phyloP scores from a whole-genome alignment of 2,888 invertebrate species.

The Orthosia gothica region DNA sequence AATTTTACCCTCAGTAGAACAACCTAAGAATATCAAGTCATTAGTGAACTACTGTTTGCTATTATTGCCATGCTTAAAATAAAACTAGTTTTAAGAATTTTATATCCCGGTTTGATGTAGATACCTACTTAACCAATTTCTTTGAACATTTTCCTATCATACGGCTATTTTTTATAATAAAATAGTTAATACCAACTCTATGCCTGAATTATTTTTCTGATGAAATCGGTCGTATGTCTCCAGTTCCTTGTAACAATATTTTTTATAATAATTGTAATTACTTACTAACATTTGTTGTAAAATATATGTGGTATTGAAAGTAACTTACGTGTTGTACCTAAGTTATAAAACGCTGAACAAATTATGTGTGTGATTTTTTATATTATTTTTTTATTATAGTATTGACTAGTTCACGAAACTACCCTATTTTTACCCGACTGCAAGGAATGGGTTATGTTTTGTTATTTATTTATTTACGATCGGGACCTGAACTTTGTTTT shows the following conservation, averaged over 20 bases:
- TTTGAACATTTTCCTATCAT: constrained; percentile 15
- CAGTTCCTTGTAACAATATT: constrained; percentile 43
- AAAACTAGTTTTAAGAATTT: constrained; percentile 62
- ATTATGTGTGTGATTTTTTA: constrained; percentile 19
- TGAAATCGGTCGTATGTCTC: constrained; percentile 5
- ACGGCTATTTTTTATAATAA: background rate
- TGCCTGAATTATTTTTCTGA: background rate
- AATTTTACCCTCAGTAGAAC: constrained; percentile 60
- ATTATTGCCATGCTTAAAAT: constrained; percentile 67
- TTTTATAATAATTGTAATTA: constrained; percentile 28
- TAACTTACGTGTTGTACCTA: constrained; percentile 22
- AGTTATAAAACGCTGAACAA: constrained; percentile 46
- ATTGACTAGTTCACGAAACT: constrained; percentile 31
- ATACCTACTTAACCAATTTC: constrained; percentile 39
- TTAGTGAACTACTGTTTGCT: constrained; percentile 61
- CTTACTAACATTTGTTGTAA: constrained; percentile 43
- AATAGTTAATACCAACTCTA: background rate
- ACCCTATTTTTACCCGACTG: background rate
- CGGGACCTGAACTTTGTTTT: constrained; percentile 52
- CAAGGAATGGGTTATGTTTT: constrained; percentile 4
- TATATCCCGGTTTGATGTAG: constrained; percentile 40
- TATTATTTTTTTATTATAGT: constrained; percentile 31
- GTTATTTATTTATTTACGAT: constrained; percentile 42
- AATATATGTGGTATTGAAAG: constrained; percentile 21
- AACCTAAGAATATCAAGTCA: constrained; percentile 67